Evolutionary conservation across 2,113 vertebrate genomes (phyloP).

Genomic region (Oncorhynchus clarkii): DNA sequence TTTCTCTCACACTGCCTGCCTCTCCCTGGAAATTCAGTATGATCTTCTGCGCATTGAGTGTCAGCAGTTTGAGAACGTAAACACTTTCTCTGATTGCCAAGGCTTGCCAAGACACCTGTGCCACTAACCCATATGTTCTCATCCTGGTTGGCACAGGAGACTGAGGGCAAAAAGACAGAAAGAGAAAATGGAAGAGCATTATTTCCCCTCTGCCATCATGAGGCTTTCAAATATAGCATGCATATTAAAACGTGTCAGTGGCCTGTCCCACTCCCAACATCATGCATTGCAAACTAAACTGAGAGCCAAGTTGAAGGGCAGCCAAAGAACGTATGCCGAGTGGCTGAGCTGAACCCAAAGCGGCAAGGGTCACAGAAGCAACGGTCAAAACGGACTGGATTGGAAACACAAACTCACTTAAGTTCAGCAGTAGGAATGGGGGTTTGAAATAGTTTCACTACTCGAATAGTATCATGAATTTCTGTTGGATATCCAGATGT

Average conservation of each 20-base stretch:
- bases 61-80: constrained; percentile 63
- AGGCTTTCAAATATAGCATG: constrained; percentile 28
- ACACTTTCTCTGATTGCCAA: constrained; percentile 63
- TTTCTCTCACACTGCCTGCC: background rate
- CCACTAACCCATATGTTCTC: constrained; percentile 46
- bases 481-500: too few species aligned
- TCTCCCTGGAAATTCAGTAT: constrained; percentile 52
- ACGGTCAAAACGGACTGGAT: constrained; percentile 29
- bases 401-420: background rate
- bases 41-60: constrained; percentile 22
- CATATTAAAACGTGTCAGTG: constrained; percentile 34
- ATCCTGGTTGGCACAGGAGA: constrained; percentile 18
- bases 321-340: constrained; percentile 64
- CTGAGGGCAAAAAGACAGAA: constrained; percentile 16
- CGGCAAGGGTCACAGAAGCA: constrained; percentile 47
- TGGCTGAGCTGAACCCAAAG: constrained; percentile 49
- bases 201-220: constrained; percentile 18
- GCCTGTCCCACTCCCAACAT: constrained; percentile 38
- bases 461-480: too few species aligned
- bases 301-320: constrained; percentile 58
- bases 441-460: too few species aligned
- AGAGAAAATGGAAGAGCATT: constrained; percentile 10
- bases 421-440: background rate
- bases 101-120: constrained; percentile 63
- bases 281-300: constrained; percentile 32